Evolutionary conservation across 2,113 vertebrate species (phyloP), one percentile per base, ranked within the genome.

Genomic region (Podarcis muralis): DNA sequence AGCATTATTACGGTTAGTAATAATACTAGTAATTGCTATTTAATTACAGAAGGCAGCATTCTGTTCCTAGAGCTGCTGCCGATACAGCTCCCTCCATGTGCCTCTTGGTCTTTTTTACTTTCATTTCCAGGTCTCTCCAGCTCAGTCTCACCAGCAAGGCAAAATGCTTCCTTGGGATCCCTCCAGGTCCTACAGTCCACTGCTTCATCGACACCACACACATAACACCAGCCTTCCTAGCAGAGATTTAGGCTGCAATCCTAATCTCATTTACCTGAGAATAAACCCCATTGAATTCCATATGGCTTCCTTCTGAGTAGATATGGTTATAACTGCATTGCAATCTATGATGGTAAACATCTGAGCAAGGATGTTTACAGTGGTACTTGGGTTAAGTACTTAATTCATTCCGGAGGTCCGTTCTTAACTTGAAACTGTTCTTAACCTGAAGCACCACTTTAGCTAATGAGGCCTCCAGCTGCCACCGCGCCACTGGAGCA

Each of bases 21-120:
- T 97, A 97, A 97, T 97, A 96, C 95, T 86, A 97, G 92, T 97
- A 97, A 97, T 84, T 97, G 96, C 93, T 97, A 97, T 96, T 97
- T 97, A 97, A 97, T 97, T 96, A 96, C 85, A 96, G 95, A 95
- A 95, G 95, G 96, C 94, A 93, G 95, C 96, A 97, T 97, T 96
- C 92, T 97, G 95, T 95, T 93, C 93, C 94, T 93, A 94, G 94
- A 94, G 95, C 96, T 94, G 96, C 96, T 96, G 94, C 95, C 94
- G 95, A 91, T 95, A 97, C 96, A 96, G 96, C 96, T 96, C 94
- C 88, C 94, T 96, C 95, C 97, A 94, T 94, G 96, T 92, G 97
- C 96, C 96, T 95, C 94, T 94, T 90, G 95, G 94, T 95, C 95
- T 95, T 96, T 88, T 95, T 94, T 92, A 96, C 97, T 96, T 96